phyloP scores from a whole-genome alignment of 2,797 vertebrate species.

The Lepidocolaptes lacrymiger region DNA sequence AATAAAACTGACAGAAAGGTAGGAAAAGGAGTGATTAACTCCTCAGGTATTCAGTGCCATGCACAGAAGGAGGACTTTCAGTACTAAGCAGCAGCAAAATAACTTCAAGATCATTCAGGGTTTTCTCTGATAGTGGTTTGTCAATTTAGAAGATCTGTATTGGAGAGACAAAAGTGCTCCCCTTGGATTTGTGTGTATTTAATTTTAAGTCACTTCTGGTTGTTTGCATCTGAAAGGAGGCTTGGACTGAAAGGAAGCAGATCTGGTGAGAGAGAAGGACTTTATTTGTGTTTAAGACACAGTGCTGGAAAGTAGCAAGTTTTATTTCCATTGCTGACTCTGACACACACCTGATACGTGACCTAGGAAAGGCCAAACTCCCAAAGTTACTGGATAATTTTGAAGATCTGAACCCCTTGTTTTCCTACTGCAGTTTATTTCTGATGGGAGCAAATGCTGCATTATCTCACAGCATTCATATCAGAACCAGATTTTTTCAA shows the following conservation, averaged over 20 bases:
- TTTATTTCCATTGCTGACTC: background rate
- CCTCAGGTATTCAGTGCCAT: constrained; percentile 1
- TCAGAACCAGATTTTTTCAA: background rate
- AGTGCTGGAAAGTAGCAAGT: background rate
- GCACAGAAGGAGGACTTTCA: background rate
- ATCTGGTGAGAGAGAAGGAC: background rate
- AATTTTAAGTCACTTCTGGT: background rate
- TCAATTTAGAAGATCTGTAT: background rate
- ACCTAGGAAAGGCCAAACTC: background rate
- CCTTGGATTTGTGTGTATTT: background rate
- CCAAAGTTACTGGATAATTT: background rate
- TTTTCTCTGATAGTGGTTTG: background rate
- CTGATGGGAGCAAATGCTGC: background rate
- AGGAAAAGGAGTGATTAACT: constrained; percentile 3
- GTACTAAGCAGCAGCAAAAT: background rate
- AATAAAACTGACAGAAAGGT: constrained; percentile 13
- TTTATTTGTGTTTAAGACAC: background rate
- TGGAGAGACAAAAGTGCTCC: background rate
- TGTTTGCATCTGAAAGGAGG: background rate
- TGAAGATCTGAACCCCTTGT: background rate
- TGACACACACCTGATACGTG: background rate
- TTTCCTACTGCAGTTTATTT: background rate
- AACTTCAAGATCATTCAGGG: background rate
- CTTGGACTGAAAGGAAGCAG: background rate
- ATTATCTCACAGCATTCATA: background rate